Base-by-base conservation (phyloP, 2,888 invertebrate genomes). In the Cerceris ruficornis region DNA sequence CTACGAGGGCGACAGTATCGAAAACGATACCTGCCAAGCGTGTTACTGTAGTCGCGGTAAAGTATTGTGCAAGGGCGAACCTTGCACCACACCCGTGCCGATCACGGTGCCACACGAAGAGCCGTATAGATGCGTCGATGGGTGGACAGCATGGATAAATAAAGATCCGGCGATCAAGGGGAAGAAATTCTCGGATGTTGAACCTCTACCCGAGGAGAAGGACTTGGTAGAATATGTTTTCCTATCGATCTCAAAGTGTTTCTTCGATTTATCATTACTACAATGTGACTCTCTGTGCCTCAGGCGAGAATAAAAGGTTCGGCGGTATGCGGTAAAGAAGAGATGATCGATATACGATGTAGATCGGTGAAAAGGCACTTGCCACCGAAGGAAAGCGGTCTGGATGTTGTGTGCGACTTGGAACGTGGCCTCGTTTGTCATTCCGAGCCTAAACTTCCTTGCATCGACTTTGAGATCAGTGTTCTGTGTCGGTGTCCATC, bases 141-240 rank as follows among this genome's bases (percentile, higher is more conserved):
- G 98, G 0, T 98, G 97, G 97, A 95, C 96, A 0, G 92, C 93
- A 13, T 98, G 98, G 98, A 93, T 96, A 81, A 97, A 95, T 91
- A 93, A 94, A 61, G 94, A 94, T 75, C 88, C 91, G 1, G 93
- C 93, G 6, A 77, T 85, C 4, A 92, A 92, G 57, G 92, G 92
- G 66, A 89, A 88, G 54, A 93, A 92, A 81, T 85, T 90, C 5
- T 91, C 89, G 11, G 96, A 96, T 77, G 92, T 94, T 4, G 95
- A 95, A 90, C 93, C 93, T 0, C 84, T 96, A 68, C 96, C 96
- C 0, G 88, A 92, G 9, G 81, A 92, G 11, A 91, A 94, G 2
- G 92, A 94, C 83, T 86, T 95, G 93, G 95, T 95, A 86, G 92
- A 91, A 7, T 8, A 39, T 28, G 9, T 39, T 39, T 52, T 42